These are phyloP conservation scores for Rostratula benghalensis DNA, from an alignment of 2,113 vertebrate species.

Conservation along the genomic window DNA sequence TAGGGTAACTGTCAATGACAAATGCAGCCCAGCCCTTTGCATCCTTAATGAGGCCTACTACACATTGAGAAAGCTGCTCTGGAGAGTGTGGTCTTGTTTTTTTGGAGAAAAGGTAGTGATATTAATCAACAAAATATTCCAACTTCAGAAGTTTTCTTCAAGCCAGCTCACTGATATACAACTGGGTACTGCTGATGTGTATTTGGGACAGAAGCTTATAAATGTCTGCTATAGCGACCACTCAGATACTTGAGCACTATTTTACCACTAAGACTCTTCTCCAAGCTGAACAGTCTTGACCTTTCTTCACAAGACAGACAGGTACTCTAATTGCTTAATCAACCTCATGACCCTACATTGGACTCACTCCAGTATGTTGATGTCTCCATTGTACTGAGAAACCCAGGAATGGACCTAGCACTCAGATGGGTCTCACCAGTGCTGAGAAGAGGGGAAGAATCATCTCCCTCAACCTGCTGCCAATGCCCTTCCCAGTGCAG, in stretches of 20 bases:
- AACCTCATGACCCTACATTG: neutral
- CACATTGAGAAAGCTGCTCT: neutral
- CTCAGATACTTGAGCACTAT: neutral
- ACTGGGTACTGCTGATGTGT: neutral
- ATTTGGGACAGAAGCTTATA: neutral
- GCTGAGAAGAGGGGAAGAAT: neutral
- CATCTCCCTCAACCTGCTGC: neutral
- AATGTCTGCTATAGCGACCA: neutral
- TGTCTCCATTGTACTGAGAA: neutral
- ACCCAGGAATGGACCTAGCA: neutral
- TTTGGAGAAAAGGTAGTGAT: neutral
- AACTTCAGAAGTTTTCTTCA: neutral
- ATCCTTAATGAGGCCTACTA: neutral
- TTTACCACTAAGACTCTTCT: neutral
- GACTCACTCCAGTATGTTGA: neutral
- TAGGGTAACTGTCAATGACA: neutral
- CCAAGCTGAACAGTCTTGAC: neutral
- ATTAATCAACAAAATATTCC: neutral
- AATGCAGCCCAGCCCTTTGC: neutral
- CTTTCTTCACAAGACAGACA: neutral
- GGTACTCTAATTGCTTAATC: neutral
- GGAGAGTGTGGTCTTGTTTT: neutral
- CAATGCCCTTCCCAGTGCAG: neutral
- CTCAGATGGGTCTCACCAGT: neutral
- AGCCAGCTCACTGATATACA: neutral